A percentile compares a stretch with the other conserved stretches of the same genome.
Conservation (phyloP, 1,140 invertebrate species). For the Physella acuta region DNA sequence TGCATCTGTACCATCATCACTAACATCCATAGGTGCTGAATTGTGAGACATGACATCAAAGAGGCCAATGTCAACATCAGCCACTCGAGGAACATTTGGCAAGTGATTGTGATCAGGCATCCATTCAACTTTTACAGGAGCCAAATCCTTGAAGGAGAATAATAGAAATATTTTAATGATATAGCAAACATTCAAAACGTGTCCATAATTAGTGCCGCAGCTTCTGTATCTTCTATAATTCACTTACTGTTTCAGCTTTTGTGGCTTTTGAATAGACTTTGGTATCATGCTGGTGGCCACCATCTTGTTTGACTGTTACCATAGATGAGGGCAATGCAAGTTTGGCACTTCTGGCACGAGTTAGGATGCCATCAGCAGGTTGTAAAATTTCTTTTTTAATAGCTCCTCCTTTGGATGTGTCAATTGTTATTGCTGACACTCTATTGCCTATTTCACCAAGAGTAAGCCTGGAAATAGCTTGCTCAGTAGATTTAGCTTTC, state of each 20-base stretch:
- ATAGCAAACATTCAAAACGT: no score
- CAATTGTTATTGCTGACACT: slow-evolving; percentile 49
- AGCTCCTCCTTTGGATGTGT: slow-evolving; percentile 29
- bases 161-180: no score
- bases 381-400: slow-evolving; percentile 51
- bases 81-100: background rate
- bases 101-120: slow-evolving; percentile 14
- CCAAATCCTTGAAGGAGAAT: slow-evolving; percentile 2
- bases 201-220: no score
- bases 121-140: slow-evolving; percentile 18
- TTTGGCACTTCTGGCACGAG: background rate
- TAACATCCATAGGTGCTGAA: slow-evolving; percentile 48
- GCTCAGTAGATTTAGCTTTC: no score
- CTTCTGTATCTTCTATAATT: background rate
- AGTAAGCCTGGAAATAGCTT: slow-evolving; percentile 30
- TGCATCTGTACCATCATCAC: slow-evolving; percentile 46
- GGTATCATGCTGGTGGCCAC: no score
- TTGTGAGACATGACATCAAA: slow-evolving; percentile 9
- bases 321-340: background rate
- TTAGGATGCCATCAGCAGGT: slow-evolving; percentile 11
- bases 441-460: slow-evolving; percentile 56
- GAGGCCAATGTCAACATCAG: background rate
- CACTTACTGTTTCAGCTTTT: background rate
- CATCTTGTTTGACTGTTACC: no score
- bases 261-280: background rate